Evolutionary conservation across 2,888 invertebrate species (phyloP).

Genomic region (Nemotelus pantherinus): DNA sequence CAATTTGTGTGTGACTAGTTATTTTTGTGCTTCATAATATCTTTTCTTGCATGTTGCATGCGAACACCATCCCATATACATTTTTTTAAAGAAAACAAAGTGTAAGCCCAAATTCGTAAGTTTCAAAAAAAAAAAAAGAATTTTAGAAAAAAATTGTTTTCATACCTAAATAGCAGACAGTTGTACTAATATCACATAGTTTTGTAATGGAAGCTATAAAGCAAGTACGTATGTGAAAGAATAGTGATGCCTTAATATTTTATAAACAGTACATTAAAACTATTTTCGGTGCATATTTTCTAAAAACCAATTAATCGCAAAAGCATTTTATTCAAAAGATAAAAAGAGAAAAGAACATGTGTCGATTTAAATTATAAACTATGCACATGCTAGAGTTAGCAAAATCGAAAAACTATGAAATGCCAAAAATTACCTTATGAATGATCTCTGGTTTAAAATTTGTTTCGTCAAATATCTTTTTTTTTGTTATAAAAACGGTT

Average conservation of each 20-base stretch:
- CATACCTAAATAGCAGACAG: no score
- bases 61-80: no score
- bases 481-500: slow-evolving; percentile 20
- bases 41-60: no score
- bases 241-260: no score
- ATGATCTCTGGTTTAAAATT: not conserved
- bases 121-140: not conserved
- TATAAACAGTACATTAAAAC: no score
- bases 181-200: not conserved
- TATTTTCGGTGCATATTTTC: no score
- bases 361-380: not conserved
- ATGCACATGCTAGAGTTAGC: no score
- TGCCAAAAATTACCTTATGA: not conserved
- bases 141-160: not conserved
- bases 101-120: slow-evolving; percentile 3
- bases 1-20: no score
- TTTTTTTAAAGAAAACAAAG: not conserved
- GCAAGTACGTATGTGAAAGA: not conserved
- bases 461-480: no score
- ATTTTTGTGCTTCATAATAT: no score
- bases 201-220: not conserved
- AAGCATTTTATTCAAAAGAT: not conserved
- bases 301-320: no score
- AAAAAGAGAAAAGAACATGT: not conserved
- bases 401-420: no score